Evolutionary conservation across 2,113 vertebrate genomes (phyloP), one percentile per base, ranked within the genome.

Genomic region (Passer domesticus): DNA sequence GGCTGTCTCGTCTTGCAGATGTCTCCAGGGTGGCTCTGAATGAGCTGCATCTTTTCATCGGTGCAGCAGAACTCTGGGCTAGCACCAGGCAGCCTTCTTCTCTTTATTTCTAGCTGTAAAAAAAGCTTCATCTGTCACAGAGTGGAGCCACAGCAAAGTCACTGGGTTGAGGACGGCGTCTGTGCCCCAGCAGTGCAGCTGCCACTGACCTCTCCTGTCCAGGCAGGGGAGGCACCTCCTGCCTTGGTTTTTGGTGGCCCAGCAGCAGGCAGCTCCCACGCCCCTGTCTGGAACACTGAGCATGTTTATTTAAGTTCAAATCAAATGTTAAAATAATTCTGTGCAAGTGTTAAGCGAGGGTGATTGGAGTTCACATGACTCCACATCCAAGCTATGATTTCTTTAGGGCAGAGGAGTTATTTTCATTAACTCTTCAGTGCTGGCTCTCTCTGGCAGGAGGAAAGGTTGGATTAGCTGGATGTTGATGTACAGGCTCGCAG

Each of bases 241-340:
- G 92, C 82, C 37, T 56, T 13, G 33, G 1, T 7, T 94, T 76
- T 69, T 69, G 72, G 83, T 92, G 86, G 41, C 87, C 63, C 46
- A 21, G 68, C 87, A 88, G 86, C 79, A 76, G 44, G 79, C 62
- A 83, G 89, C 50, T 95, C 73, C 76, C 64, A 28, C 12, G 0
- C 13, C 72, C 52, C 33, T 59, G 53, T 33, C 75, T 73, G 64
- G n/a, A 83, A 13, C 47, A 16, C 56, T 1, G 43, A 63, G 52
- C 0, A 0, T 75, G 73, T 95, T 94, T 92, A 7, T 92, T 94
- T 84, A 77, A 87, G 83, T 70, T 78, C 60, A 89, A 92, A 96
- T 83, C 77, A 87, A 94, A 91, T 39, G 52, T 89, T 95, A 92
- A 89, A 96, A 91, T 63, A 94, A 89, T 84, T 92, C 87, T 39